Conservation (phyloP, 1,140 invertebrate species). For the Oryctes rhinoceros region DNA sequence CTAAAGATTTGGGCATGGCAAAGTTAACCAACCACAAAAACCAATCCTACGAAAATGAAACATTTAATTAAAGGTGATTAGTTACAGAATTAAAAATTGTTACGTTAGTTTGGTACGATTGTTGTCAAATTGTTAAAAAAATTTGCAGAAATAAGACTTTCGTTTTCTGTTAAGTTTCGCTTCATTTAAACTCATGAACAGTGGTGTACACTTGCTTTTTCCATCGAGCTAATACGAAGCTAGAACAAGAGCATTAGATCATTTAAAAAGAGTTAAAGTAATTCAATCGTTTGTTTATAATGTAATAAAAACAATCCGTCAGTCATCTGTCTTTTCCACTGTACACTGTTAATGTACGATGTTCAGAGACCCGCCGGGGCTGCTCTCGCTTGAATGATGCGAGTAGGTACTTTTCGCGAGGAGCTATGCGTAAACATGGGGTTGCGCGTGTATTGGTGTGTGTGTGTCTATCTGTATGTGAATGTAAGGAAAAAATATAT, state of each 20-base stretch:
- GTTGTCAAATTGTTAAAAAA: too few relatives aligned
- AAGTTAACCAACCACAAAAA: too few relatives aligned
- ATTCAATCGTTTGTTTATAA: constrained; percentile 59
- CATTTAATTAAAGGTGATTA: too few relatives aligned
- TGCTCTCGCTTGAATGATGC: neutral
- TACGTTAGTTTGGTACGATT: too few relatives aligned
- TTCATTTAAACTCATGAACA: neutral
- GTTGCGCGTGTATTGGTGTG: neutral
- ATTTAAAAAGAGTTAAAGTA: constrained; percentile 47
- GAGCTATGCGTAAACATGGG: constrained; percentile 5
- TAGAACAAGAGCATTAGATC: constrained; percentile 42
- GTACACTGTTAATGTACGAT: constrained; percentile 43
- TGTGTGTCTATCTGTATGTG: too few relatives aligned
- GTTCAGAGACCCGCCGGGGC: neutral
- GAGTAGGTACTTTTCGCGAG: constrained; percentile 17
- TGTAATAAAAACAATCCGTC: constrained; percentile 60
- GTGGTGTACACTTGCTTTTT: constrained; percentile 25
- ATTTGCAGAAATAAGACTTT: too few relatives aligned
- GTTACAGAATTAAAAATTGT: too few relatives aligned
- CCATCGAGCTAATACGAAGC: constrained; percentile 37
- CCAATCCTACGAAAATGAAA: too few relatives aligned
- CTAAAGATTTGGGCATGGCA: too few relatives aligned
- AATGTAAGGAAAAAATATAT: constrained; percentile 12
- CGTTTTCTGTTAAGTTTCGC: too few relatives aligned
- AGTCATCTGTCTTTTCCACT: constrained; percentile 57